Conservation (phyloP, 1,140 invertebrate genomes). For the Brachionus rotundiformis region DNA sequence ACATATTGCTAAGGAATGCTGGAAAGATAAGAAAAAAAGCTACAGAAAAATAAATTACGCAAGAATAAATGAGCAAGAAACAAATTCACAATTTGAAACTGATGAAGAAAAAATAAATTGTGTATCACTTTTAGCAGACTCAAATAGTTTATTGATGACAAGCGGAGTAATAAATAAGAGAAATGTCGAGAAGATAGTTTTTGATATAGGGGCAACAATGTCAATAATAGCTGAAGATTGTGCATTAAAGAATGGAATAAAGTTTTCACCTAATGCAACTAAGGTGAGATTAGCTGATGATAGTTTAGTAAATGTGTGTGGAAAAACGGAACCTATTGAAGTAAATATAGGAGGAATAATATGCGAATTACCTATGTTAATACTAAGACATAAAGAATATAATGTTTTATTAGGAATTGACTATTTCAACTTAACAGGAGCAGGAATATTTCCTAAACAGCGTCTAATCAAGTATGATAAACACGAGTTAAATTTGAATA, state of each 20-base stretch:
- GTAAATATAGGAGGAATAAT: background rate
- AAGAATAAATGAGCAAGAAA: too few relatives aligned
- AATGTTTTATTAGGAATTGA: background rate
- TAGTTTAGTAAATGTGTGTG: background rate
- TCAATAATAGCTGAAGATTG: background rate
- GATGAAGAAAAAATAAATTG: background rate
- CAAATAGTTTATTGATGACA: background rate
- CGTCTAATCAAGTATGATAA: background rate
- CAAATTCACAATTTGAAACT: too few relatives aligned
- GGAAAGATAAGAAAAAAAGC: too few relatives aligned
- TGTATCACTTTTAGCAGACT: background rate
- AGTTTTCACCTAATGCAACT: background rate
- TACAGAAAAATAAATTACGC: too few relatives aligned
- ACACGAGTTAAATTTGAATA: background rate
- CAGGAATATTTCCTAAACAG: background rate
- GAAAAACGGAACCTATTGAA: background rate
- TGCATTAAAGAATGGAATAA: background rate
- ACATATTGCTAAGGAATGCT: conserved; percentile 84
- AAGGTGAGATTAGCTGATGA: background rate
- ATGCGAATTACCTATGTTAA: background rate
- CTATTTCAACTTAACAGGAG: conserved; percentile 21
- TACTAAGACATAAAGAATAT: background rate
- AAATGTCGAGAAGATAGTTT: background rate
- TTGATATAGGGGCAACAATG: conserved; percentile 4
- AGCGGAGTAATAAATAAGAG: background rate